These are phyloP conservation scores for Meteorus cinctellus DNA, from an alignment of 2,888 invertebrate genomes.

Conservation along the genomic window DNA sequence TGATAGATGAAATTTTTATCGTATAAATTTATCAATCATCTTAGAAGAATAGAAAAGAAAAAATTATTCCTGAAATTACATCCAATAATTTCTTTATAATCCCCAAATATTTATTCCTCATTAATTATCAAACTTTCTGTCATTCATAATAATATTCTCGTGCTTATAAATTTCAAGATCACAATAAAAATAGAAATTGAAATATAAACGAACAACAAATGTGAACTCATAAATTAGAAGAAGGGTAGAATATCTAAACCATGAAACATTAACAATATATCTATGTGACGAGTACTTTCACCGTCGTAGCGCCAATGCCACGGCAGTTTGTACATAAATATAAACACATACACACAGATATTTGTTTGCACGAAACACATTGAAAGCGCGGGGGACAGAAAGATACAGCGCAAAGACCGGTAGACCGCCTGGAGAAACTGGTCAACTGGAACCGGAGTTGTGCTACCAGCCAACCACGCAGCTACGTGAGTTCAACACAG, in stretches of 20 bases:
- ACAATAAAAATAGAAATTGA: neutral
- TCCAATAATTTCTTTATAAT: no score
- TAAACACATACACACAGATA: neutral
- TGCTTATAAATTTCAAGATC: no score
- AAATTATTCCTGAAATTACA: no score
- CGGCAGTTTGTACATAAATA: conserved; percentile 45
- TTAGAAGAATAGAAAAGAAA: no score
- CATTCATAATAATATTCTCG: no score
- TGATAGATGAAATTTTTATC: no score
- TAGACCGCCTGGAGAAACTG: conserved; percentile 56
- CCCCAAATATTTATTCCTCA: no score
- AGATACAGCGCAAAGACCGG: conserved; percentile 38
- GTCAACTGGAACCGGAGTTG: conserved; percentile 53
- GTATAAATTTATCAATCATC: no score
- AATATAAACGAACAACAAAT: neutral
- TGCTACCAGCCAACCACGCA: conserved; percentile 46
- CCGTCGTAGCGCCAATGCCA: conserved; percentile 66
- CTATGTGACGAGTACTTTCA: conserved; percentile 66
- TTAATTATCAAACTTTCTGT: no score
- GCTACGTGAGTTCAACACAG: conserved; percentile 63
- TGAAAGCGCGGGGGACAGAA: conserved; percentile 2
- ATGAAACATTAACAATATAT: conserved; percentile 42
- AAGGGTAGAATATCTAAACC: conserved; percentile 11
- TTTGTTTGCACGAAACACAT: conserved; percentile 31
- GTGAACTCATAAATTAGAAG: conserved; percentile 15